Percentiles rank a stretch among this genome's conserved stretches.
These are phyloP conservation scores for Drosophila tsacasi DNA, from an alignment of 1,140 invertebrate genomes.

Conservation along the genomic window DNA sequence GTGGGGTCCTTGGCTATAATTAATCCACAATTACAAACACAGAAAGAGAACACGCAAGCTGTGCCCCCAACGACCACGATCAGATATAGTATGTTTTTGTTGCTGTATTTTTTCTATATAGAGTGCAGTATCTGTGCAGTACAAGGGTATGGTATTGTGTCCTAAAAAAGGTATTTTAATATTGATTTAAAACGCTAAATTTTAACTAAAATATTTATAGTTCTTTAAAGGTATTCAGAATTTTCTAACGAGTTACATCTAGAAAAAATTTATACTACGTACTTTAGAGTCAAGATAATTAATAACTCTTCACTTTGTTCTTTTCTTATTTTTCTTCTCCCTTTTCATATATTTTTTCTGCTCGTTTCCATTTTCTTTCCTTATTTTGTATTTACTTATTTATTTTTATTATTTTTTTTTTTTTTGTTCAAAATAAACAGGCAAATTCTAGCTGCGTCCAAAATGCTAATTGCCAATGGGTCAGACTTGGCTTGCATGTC, in stretches of 20 bases:
- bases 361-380: too few species aligned
- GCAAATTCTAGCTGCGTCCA: slow-evolving; percentile 44
- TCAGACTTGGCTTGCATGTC: slow-evolving; percentile 69
- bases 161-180: neutral
- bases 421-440: slow-evolving; percentile 12
- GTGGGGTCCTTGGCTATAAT: slow-evolving; percentile 78
- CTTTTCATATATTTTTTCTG: too few species aligned
- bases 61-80: slow-evolving; percentile 55
- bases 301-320: too few species aligned
- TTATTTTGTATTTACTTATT: too few species aligned
- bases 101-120: neutral
- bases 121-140: neutral
- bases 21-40: slow-evolving; percentile 78
- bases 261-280: neutral
- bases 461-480: slow-evolving; percentile 79
- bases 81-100: slow-evolving; percentile 41
- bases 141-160: neutral
- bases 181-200: too few species aligned
- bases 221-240: too few species aligned
- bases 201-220: too few species aligned
- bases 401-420: neutral
- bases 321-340: neutral
- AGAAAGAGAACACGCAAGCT: slow-evolving; percentile 46
- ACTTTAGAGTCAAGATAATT: neutral
- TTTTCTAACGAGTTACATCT: too few species aligned